Conservation (phyloP, 2,888 invertebrate species). For the Sympetrum striolatum region DNA sequence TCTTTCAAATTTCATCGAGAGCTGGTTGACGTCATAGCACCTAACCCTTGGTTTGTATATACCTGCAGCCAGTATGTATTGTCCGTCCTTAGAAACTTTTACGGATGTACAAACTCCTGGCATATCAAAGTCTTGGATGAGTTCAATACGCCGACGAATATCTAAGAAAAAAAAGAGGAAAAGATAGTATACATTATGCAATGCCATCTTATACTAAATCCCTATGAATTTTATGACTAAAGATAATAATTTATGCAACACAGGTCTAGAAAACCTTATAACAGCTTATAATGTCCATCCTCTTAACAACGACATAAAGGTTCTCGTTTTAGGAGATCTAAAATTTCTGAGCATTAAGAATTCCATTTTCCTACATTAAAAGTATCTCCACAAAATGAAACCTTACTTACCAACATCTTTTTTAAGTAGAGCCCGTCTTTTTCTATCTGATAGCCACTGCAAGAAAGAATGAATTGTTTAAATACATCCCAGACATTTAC, state of each 20-base stretch:
- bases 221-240: too few relatives aligned
- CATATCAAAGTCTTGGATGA: slow-evolving; percentile 99
- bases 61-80: slow-evolving; percentile 91
- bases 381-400: neutral
- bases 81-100: slow-evolving; percentile 86
- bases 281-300: too few relatives aligned
- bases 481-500: neutral
- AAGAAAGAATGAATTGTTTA: slow-evolving; percentile 53
- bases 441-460: slow-evolving; percentile 87
- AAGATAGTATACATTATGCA: neutral
- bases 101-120: slow-evolving; percentile 89
- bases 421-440: slow-evolving; percentile 79
- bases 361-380: too few relatives aligned
- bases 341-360: too few relatives aligned
- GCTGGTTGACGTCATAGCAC: slow-evolving; percentile 94
- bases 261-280: neutral
- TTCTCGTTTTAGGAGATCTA: too few relatives aligned
- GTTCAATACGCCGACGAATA: slow-evolving; percentile 87
- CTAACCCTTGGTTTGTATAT: slow-evolving; percentile 95
- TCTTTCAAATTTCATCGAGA: slow-evolving; percentile 96
- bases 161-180: slow-evolving; percentile 61
- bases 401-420: slow-evolving; percentile 75
- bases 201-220: neutral
- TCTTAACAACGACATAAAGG: too few relatives aligned
- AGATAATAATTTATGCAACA: neutral